These are phyloP conservation scores for Melipona bicolor DNA, from an alignment of 2,888 invertebrate genomes.

Conservation along the genomic window DNA sequence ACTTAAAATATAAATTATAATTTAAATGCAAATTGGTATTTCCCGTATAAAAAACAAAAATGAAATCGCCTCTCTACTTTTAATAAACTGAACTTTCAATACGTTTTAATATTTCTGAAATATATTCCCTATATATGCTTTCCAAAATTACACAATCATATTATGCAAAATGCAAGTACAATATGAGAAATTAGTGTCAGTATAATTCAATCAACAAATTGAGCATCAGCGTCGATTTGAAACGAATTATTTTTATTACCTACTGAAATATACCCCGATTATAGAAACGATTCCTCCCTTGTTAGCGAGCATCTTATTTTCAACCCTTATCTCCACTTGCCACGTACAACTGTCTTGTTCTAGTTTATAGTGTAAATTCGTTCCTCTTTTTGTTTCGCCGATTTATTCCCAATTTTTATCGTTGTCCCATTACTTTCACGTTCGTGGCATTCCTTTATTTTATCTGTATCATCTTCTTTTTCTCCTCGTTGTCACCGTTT, in stretches of 20 bases:
- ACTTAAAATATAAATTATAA: no score
- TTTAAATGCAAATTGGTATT: no score
- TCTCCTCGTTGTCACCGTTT: neutral
- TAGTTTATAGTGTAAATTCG: neutral
- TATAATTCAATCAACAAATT: neutral
- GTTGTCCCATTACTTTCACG: neutral
- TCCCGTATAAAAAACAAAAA: no score
- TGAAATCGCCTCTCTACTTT: no score
- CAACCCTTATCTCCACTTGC: neutral
- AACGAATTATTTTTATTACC: neutral
- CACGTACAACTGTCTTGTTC: slow-evolving; percentile 6
- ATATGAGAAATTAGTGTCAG: neutral
- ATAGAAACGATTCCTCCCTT: neutral
- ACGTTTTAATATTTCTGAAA: no score
- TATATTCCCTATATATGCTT: neutral
- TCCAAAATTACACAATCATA: neutral
- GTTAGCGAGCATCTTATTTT: slow-evolving; percentile 3
- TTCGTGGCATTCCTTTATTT: neutral
- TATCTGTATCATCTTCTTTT: neutral
- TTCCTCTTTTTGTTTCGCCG: neutral
- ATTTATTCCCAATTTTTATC: slow-evolving; percentile 20
- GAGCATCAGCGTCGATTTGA: neutral
- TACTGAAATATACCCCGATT: neutral
- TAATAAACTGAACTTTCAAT: no score
- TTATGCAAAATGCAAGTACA: neutral